These are phyloP conservation scores for Leptatherina wallacei DNA, from an alignment of 2,797 vertebrate genomes.

Conservation along the genomic window DNA sequence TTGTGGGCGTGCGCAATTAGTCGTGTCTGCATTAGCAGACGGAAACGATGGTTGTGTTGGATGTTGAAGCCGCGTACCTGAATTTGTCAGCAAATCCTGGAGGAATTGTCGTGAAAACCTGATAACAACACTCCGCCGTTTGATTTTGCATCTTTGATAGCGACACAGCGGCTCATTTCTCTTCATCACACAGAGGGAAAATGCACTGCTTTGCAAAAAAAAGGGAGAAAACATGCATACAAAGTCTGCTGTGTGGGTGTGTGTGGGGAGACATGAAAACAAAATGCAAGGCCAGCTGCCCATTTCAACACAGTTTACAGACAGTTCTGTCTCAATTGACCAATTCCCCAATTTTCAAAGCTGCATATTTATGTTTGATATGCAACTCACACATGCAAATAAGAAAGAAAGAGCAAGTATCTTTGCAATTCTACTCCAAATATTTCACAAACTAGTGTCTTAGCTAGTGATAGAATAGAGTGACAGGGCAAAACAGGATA, in stretches of 20 bases:
- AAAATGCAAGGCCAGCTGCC: slow-evolving; percentile 47
- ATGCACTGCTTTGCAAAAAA: slow-evolving; percentile 31
- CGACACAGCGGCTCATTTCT: slow-evolving; percentile 42
- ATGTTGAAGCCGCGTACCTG: slow-evolving; percentile 28
- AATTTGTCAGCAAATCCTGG: slow-evolving; percentile 41
- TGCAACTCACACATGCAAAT: not conserved
- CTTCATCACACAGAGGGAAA: slow-evolving; percentile 42
- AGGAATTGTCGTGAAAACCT: slow-evolving; percentile 46
- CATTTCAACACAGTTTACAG: slow-evolving; percentile 38
- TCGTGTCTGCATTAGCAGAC: slow-evolving; percentile 20
- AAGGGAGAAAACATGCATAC: slow-evolving; percentile 39
- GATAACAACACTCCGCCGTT: slow-evolving; percentile 19
- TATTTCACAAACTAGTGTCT: slow-evolving; percentile 31
- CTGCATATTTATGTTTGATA: slow-evolving; percentile 40
- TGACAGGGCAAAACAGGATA: slow-evolving; percentile 38
- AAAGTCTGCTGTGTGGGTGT: slow-evolving; percentile 6
- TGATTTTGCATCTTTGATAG: slow-evolving; percentile 60
- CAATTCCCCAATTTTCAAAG: slow-evolving; percentile 24
- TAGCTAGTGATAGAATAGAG: slow-evolving; percentile 14
- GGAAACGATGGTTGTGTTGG: slow-evolving; percentile 53
- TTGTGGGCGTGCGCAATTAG: slow-evolving; percentile 28
- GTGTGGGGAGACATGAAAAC: slow-evolving; percentile 26
- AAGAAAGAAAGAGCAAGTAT: slow-evolving; percentile 9
- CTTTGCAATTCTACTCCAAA: slow-evolving; percentile 8
- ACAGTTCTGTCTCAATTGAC: slow-evolving; percentile 42